Percentiles rank a stretch among this genome's conserved stretches.
Evolutionary conservation across 2,797 vertebrate species (phyloP).

Genomic region (Leptodactylus fallax): DNA sequence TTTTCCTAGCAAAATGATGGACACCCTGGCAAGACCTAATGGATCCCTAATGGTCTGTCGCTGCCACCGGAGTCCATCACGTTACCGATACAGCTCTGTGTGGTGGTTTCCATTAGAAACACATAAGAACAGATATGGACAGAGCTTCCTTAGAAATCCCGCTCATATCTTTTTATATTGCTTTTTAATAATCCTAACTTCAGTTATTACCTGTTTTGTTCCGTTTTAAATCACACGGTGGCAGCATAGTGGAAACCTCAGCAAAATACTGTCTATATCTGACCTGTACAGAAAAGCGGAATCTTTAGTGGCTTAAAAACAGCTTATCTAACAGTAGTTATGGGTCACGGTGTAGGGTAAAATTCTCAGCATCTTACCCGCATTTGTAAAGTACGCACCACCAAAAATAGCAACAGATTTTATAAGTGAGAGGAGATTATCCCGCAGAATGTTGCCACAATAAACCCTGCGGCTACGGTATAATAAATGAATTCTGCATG

Average conservation of each 20-base stretch:
- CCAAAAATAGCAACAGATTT: constrained; percentile 18
- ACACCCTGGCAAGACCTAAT: no score
- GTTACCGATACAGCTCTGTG: no score
- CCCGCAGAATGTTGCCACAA: not conserved
- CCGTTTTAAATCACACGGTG: constrained; percentile 77
- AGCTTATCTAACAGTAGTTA: constrained; percentile 41
- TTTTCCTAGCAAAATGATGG: no score
- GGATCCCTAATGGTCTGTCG: no score
- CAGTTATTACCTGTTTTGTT: constrained; percentile 69
- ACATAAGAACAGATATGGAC: no score
- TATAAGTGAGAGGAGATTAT: constrained; percentile 23
- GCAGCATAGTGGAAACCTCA: constrained; percentile 78
- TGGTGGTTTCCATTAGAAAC: no score
- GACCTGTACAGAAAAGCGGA: constrained; percentile 21
- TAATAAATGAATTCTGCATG: constrained; percentile 21
- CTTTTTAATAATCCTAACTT: not conserved
- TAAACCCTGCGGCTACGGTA: constrained; percentile 19
- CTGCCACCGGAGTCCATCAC: no score
- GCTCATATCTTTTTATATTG: no score
- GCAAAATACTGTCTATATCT: not conserved
- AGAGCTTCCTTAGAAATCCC: no score
- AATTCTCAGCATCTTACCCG: constrained; percentile 12
- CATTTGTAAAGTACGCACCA: not conserved
- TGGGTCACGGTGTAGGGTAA: constrained; percentile 20
- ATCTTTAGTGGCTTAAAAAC: constrained; percentile 16